Conservation (phyloP, 30 jellyfish, hydroid and myxozoan species). For the Aurelia aurita region DNA sequence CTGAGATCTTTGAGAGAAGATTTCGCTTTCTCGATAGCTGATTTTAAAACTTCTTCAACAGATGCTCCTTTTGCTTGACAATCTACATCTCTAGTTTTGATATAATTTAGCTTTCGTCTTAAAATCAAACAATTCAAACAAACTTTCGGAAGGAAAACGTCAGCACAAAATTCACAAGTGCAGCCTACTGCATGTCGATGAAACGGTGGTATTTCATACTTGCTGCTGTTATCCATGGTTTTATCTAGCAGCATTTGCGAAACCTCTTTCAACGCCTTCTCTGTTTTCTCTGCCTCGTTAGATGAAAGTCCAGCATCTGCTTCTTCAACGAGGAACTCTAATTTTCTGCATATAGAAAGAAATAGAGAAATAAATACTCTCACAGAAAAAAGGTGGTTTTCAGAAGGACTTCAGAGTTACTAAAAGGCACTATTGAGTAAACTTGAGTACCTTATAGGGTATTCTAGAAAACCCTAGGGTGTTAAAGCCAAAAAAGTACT, state of each 20-base stretch:
- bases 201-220: neutral
- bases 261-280: slow-evolving; percentile 7
- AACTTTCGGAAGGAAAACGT: slow-evolving; percentile 9
- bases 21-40: neutral
- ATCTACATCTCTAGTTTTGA: no score
- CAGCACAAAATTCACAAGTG: slow-evolving; percentile 26
- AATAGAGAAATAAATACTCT: neutral
- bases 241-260: neutral
- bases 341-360: slow-evolving; percentile 1
- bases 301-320: slow-evolving; percentile 32
- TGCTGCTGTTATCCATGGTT: neutral
- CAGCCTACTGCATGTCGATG: slow-evolving; percentile 16
- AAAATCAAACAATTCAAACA: slow-evolving; percentile 13
- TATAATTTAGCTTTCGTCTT: neutral
- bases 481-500: no score
- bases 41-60: neutral
- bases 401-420: no score
- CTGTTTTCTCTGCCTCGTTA: slow-evolving; percentile 28
- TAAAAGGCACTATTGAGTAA: no score
- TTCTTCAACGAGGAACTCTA: slow-evolving; percentile 48
- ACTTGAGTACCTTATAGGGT: no score
- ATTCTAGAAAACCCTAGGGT: no score
- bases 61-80: neutral
- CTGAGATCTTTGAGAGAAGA: neutral
- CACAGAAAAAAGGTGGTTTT: no score